Evolutionary conservation across 2,888 invertebrate species (phyloP), one percentile per base, ranked within the genome.

Genomic region (Tachina fera): DNA sequence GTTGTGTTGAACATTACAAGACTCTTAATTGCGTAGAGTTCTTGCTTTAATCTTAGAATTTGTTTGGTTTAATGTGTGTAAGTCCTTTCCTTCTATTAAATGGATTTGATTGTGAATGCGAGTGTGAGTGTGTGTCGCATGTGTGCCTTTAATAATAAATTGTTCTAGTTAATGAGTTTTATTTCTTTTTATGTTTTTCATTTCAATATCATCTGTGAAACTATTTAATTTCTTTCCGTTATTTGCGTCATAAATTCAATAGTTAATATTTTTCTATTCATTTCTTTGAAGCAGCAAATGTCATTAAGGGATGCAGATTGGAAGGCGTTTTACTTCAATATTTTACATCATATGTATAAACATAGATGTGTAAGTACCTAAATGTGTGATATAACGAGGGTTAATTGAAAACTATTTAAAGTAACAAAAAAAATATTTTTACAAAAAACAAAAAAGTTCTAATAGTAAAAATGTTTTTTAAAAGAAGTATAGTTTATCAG

Each of bases 121-220:
- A 31, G 31, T 31, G 31, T 31, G 31, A 6, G 31, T 31, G 31
- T 31, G 31, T 31, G 31, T 31, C 31, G 56, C 31, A 75, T 70
- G 61, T 77, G 70, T 71, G 51, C 51, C 47, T 65, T 49, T 43
- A 68, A 76, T 84, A 84, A 79, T 84, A 84, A 79, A 84, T 84
- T 84, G 84, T 80, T 80, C 80, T 71, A 65, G 63, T 71, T 84
- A 79, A 84, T 71, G 84, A 75, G 63, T 84, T 84, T 84, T 75
- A 84, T 84, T 84, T 63, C 71, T 56, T 58, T 72, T 72, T 49
- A 65, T 65, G 61, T n/a, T 72, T 47, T 63, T 71, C 63, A 53
- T 71, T 79, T 65, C 63, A 65, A 65, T 72, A 65, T 72, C 71
- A 80, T 31, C 31, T 80, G 71, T 19, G n/a, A 65, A 80, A 72